Conservation (phyloP, 37 sponge, comb jelly and placozoan species). For the Theonella swinhoei region DNA sequence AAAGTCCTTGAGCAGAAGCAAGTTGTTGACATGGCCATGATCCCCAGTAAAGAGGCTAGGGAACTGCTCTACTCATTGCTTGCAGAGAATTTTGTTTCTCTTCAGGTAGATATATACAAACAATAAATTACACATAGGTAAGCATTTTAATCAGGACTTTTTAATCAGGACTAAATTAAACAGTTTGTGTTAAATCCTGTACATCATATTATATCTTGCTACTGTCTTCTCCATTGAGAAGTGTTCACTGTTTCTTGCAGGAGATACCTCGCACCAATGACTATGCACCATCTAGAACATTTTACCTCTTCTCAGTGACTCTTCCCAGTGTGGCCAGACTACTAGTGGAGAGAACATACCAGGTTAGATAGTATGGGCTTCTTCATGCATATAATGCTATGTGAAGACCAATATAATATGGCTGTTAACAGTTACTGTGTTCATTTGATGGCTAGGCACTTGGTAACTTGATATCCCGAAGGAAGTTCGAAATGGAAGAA, state of each 20-base stretch:
- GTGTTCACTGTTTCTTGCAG: conserved; percentile 52
- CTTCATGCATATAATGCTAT: neutral
- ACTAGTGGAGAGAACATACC: conserved; percentile 81
- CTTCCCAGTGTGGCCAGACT: conserved; percentile 67
- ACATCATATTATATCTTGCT: no score
- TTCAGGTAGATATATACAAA: conserved; percentile 74
- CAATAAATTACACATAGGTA: neutral
- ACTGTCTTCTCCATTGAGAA: no score
- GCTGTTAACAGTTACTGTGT: no score
- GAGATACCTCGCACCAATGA: conserved; percentile 89
- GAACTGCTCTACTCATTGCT: conserved; percentile 91
- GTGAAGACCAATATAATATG: neutral
- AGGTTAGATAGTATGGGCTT: no score
- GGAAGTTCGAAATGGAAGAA: conserved; percentile 38
- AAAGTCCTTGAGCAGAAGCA: conserved; percentile 86
- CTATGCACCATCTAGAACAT: conserved; percentile 89
- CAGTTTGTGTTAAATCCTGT: no score
- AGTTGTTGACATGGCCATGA: conserved; percentile 90
- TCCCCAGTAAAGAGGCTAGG: conserved; percentile 91
- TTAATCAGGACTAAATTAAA: no score
- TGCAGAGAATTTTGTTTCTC: conserved; percentile 80
- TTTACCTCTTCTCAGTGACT: conserved; percentile 89
- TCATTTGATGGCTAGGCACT: no score
- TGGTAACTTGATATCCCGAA: conserved; percentile 63
- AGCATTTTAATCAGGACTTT: neutral